A percentile compares a stretch with the other conserved stretches of the same genome.
These are phyloP conservation scores for Caretta caretta DNA, from an alignment of 2,113 vertebrate species.

Conservation along the genomic window DNA sequence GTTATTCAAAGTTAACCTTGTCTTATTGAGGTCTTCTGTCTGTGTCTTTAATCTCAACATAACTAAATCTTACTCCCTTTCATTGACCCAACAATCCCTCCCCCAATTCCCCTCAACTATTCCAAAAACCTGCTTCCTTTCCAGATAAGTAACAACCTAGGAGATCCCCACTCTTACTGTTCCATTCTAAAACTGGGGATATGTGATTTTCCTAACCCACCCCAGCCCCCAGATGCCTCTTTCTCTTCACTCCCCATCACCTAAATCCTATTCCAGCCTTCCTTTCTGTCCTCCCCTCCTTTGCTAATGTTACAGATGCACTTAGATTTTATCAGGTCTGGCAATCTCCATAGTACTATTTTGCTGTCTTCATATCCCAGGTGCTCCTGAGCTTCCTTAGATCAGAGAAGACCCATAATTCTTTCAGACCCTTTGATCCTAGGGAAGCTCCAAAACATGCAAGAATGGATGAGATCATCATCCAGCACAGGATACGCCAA, in stretches of 20 bases:
- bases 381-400: background rate
- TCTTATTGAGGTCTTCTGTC: background rate
- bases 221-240: background rate
- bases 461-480: background rate
- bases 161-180: background rate
- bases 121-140: background rate
- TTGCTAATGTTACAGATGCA: rapidly evolving
- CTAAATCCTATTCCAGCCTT: background rate
- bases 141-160: background rate
- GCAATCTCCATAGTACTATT: background rate
- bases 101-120: background rate
- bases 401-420: background rate
- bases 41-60: background rate
- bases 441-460: background rate
- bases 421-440: background rate
- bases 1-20: background rate
- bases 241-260: background rate
- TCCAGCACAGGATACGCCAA: background rate
- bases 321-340: background rate
- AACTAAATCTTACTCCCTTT: background rate
- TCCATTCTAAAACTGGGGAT: background rate
- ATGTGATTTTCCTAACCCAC: background rate
- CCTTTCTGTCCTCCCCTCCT: background rate
- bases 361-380: background rate
- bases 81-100: background rate